Evolutionary conservation across 2,888 invertebrate species (phyloP).

Genomic region (Xanthia togata): DNA sequence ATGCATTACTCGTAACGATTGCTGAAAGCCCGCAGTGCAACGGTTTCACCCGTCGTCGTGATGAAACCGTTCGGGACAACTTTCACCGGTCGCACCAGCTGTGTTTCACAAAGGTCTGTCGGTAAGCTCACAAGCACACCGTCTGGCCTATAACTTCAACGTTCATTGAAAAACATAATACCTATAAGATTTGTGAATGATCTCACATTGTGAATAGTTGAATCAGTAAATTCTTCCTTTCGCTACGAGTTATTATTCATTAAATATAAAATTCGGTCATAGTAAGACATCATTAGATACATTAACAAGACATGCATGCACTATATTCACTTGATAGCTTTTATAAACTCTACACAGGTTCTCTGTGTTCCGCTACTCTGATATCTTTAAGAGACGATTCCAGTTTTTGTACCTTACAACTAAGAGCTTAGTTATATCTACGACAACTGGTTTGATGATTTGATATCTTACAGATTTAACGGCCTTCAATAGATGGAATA

Average conservation of each 20-base stretch:
- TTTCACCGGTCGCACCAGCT: constrained; percentile 36
- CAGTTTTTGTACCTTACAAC: constrained; percentile 26
- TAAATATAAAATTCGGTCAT: too few relatives aligned
- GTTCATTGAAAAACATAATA: not conserved
- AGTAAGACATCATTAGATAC: not conserved
- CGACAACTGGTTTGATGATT: constrained; percentile 29
- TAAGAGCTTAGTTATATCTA: constrained; percentile 8
- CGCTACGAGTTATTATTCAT: not conserved
- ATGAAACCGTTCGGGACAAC: constrained; percentile 23
- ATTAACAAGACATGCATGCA: not conserved
- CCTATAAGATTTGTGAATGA: not conserved
- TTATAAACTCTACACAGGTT: constrained; percentile 21
- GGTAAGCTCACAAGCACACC: not conserved
- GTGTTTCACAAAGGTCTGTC: not conserved
- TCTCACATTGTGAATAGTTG: constrained; percentile 20
- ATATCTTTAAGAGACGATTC: constrained; percentile 19
- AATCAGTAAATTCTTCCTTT: constrained; percentile 9
- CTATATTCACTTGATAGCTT: not conserved
- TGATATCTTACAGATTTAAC: not conserved
- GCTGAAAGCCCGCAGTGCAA: constrained; percentile 20
- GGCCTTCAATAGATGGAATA: not conserved
- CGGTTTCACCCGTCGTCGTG: constrained; percentile 14
- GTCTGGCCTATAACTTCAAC: not conserved
- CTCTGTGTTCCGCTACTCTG: constrained; percentile 20
- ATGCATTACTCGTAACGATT: not conserved